These are phyloP conservation scores for Tachuris rubrigastra DNA, from an alignment of 2,113 vertebrate genomes.

Conservation along the genomic window DNA sequence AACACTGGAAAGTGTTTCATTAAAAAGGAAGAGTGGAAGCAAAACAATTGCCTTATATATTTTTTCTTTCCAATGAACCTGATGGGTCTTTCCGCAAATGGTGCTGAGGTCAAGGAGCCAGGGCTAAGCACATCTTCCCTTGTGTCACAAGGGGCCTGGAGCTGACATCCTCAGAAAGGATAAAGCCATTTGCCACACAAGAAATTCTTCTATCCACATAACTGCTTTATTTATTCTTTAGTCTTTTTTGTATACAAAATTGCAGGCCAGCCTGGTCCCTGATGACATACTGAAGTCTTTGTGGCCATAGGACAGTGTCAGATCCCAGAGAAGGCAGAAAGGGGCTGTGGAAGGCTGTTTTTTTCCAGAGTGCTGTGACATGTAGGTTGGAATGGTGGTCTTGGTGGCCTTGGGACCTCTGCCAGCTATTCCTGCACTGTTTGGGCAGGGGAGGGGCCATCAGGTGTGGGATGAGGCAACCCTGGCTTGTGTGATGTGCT, in stretches of 20 bases:
- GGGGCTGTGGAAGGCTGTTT: background rate
- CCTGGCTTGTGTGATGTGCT: accelerated
- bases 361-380: accelerated
- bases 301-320: background rate
- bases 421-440: background rate
- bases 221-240: background rate
- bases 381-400: accelerated
- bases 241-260: background rate
- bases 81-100: background rate
- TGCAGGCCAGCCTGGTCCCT: background rate
- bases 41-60: background rate
- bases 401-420: background rate
- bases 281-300: background rate
- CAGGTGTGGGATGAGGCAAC: background rate
- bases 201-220: background rate
- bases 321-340: too few species aligned
- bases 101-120: background rate
- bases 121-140: background rate
- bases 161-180: background rate
- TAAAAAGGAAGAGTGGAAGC: slow-evolving; percentile 29
- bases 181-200: background rate
- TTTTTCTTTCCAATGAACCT: background rate
- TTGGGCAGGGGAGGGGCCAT: background rate
- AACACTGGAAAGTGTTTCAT: slow-evolving; percentile 57
- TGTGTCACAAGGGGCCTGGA: accelerated